Evolutionary conservation across 1,140 invertebrate species (phyloP).

Genomic region (Heliconius hermathena): DNA sequence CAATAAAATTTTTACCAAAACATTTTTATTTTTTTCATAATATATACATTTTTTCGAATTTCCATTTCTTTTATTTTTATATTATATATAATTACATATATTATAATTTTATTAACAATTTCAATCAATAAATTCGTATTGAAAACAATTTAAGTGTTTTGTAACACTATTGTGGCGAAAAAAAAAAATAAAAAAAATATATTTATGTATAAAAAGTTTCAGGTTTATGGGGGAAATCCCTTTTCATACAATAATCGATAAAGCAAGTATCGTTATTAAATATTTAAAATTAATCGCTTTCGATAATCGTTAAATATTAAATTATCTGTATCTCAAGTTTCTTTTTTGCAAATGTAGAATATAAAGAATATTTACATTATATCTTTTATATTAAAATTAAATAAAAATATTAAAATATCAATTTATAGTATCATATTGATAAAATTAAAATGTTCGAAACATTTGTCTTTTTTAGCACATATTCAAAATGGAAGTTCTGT

Average conservation of each 20-base stretch:
- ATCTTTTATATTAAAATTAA: neutral
- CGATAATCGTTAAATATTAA: neutral
- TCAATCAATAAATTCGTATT: conserved; percentile 8
- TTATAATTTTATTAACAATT: conserved; percentile 1
- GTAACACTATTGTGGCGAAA: neutral
- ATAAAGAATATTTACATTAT: neutral
- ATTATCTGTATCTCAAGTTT: neutral
- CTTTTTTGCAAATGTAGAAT: neutral
- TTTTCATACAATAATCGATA: neutral
- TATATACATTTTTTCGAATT: neutral
- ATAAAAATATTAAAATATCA: neutral
- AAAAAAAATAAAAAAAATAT: neutral
- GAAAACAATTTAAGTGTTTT: neutral
- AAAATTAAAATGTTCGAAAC: neutral
- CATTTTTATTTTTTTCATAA: neutral
- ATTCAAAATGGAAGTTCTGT: too few relatives aligned
- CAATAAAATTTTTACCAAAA: neutral
- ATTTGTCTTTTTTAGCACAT: neutral
- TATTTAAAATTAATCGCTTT: neutral
- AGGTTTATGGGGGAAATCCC: neutral
- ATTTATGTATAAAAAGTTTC: neutral
- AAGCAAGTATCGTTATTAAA: neutral
- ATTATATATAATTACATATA: neutral
- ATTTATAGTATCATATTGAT: neutral
- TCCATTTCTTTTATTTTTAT: neutral